These are phyloP conservation scores for Sinocyclocheilus anophthalmus DNA, from an alignment of 2,113 vertebrate species.

Conservation along the genomic window DNA sequence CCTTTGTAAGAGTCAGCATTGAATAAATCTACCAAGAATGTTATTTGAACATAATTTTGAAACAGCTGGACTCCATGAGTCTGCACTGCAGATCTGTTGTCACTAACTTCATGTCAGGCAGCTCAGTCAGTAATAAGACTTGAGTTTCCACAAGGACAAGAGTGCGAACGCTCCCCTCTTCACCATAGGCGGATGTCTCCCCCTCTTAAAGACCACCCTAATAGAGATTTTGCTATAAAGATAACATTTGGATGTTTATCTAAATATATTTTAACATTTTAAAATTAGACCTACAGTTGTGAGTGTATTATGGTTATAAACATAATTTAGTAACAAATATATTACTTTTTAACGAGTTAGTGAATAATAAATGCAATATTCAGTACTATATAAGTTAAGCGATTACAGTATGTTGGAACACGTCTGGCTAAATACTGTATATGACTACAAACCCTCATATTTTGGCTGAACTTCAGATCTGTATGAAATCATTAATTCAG, in stretches of 20 bases:
- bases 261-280: not conserved
- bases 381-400: not conserved
- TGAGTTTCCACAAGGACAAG: conserved; percentile 33
- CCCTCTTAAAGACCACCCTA: not conserved
- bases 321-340: not conserved
- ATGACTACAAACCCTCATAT: not conserved
- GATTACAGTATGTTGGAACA: not conserved
- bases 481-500: conserved; percentile 11
- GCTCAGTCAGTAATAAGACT: not conserved
- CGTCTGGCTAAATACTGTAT: not conserved
- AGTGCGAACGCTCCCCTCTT: not conserved
- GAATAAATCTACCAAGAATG: conserved; percentile 12
- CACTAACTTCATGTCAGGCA: conserved; percentile 1
- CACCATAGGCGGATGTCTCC: not conserved
- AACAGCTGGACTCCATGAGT: conserved; percentile 32
- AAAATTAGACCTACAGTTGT: not conserved
- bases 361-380: not conserved
- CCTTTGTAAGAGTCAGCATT: not conserved
- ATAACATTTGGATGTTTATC: not conserved
- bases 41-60: not conserved
- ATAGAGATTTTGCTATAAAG: not conserved
- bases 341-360: not conserved
- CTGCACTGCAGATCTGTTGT: conserved; percentile 7
- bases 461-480: conserved; percentile 10
- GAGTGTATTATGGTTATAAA: not conserved